Conservation (phyloP, 2,888 invertebrate species). For the Brenthis daphne region DNA sequence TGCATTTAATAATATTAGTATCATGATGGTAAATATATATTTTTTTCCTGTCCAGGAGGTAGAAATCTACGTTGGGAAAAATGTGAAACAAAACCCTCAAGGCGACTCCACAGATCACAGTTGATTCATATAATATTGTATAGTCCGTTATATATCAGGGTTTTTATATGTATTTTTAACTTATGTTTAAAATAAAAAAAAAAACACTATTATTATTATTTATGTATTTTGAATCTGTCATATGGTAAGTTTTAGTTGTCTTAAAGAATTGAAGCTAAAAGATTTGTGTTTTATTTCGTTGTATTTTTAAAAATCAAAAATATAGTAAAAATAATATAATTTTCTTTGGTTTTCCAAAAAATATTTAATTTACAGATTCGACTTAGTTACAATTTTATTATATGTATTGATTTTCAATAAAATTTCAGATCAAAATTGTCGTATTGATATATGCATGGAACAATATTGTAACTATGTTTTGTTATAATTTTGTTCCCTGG, state of each 20-base stretch:
- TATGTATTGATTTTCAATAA: too few species aligned
- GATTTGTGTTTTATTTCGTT: too few species aligned
- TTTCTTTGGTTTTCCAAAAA: too few species aligned
- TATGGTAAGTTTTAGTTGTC: neutral
- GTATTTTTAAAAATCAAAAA: too few species aligned
- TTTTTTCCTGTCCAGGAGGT: constrained; percentile 62
- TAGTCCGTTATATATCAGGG: constrained; percentile 25
- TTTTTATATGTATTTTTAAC: constrained; percentile 15
- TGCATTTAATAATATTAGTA: neutral
- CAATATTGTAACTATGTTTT: too few species aligned
- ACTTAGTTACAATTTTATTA: too few species aligned
- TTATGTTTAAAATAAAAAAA: neutral
- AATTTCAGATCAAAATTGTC: too few species aligned
- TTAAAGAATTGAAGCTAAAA: neutral
- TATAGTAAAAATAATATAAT: too few species aligned
- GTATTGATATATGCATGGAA: too few species aligned
- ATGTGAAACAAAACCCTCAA: constrained; percentile 53
- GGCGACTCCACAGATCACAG: constrained; percentile 60
- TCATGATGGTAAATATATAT: neutral
- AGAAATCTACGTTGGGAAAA: constrained; percentile 73
- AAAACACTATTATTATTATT: neutral
- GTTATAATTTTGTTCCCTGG: too few species aligned
- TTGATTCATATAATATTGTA: constrained; percentile 51
- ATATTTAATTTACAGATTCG: too few species aligned
- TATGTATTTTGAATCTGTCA: neutral